phyloP scores from a whole-genome alignment of 1,140 invertebrate genomes.

The Sinella curviseta region DNA sequence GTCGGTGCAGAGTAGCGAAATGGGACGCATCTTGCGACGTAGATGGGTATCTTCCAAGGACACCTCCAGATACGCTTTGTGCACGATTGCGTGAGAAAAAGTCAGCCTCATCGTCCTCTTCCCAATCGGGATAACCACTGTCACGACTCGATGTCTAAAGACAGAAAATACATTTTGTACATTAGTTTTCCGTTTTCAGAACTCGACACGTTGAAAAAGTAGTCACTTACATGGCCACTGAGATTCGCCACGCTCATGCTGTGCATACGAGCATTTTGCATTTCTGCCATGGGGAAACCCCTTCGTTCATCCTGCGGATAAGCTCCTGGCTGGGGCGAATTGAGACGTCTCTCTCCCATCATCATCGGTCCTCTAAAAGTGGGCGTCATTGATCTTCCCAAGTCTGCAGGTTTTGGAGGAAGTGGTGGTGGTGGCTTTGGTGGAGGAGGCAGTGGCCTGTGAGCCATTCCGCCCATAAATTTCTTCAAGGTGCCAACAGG shows the following conservation, averaged over 20 bases:
- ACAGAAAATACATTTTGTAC: not conserved
- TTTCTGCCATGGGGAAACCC: slow-evolving; percentile 48
- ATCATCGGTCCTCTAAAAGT: slow-evolving; percentile 1
- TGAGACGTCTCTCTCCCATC: slow-evolving; percentile 36
- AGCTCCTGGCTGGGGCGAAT: slow-evolving; percentile 24
- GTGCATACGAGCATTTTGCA: slow-evolving; percentile 37
- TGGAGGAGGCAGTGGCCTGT: slow-evolving; percentile 57
- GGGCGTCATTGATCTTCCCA: slow-evolving; percentile 32
- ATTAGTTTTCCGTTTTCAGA: too few species aligned
- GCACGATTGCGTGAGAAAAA: slow-evolving; percentile 33
- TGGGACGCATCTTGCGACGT: slow-evolving; percentile 42
- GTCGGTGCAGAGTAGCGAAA: slow-evolving; percentile 46
- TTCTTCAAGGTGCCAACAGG: slow-evolving; percentile 59
- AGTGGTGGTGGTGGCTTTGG: slow-evolving; percentile 50
- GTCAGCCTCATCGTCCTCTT: slow-evolving; percentile 50
- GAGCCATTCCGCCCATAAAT: slow-evolving; percentile 54
- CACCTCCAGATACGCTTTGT: slow-evolving; percentile 44
- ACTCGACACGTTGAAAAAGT: too few species aligned
- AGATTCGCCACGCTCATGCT: slow-evolving; percentile 37
- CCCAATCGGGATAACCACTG: slow-evolving; percentile 57
- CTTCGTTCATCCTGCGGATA: not conserved
- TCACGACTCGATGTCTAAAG: slow-evolving; percentile 54
- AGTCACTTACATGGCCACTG: slow-evolving; percentile 24
- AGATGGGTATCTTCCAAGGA: slow-evolving; percentile 35
- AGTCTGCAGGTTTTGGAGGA: slow-evolving; percentile 35